Conservation (phyloP, 2,888 invertebrate species). For the Agonopterix alstromeriana region DNA sequence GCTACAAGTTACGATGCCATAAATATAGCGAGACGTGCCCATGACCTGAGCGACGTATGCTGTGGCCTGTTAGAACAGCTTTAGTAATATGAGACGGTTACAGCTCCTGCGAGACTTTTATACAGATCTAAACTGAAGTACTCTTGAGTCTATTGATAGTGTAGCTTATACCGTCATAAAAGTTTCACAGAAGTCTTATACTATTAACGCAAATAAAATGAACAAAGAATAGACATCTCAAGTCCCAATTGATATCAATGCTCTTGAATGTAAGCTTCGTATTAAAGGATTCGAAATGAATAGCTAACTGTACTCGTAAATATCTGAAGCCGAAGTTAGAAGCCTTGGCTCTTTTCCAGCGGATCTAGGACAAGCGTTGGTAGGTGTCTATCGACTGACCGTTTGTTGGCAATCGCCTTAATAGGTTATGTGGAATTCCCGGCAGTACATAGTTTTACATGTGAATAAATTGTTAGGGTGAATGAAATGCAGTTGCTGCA, state of each 20-base stretch:
- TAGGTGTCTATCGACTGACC: conserved; percentile 54
- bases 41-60: conserved; percentile 39
- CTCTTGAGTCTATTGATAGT: neutral
- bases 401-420: conserved; percentile 65
- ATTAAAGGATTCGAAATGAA: conserved; percentile 26
- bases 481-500: too few species aligned
- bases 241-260: too few species aligned
- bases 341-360: conserved; percentile 61
- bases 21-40: conserved; percentile 67
- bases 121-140: conserved; percentile 2
- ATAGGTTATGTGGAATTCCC: conserved; percentile 51
- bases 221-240: too few species aligned
- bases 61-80: neutral
- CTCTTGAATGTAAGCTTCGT: neutral
- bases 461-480: neutral
- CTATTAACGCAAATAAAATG: too few species aligned
- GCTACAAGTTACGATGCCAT: conserved; percentile 68
- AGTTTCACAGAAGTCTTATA: too few species aligned
- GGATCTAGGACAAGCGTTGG: conserved; percentile 54
- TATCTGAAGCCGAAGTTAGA: conserved; percentile 39
- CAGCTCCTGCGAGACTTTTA: too few species aligned
- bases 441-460: conserved; percentile 9
- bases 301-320: conserved; percentile 28
- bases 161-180: too few species aligned
- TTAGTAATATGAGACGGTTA: conserved; percentile 6